Conservation (phyloP, 2,113 vertebrate genomes). For the Telmatochromis sp. region DNA sequence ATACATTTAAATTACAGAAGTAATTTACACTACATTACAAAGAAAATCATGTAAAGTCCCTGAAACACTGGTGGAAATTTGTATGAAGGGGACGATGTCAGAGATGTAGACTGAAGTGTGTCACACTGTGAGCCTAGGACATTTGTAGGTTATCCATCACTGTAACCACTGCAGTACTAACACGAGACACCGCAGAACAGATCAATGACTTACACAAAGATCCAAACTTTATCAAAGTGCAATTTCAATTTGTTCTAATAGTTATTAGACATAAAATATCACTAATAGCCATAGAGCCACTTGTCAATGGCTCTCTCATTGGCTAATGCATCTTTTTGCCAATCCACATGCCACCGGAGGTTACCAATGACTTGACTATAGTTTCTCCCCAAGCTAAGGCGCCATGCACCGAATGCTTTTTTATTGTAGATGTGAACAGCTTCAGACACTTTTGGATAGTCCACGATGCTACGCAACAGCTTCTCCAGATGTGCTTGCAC, state of each 20-base stretch:
- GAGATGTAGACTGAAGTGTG: not conserved
- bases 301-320: constrained; percentile 77
- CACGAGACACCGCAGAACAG: not conserved
- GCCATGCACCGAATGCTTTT: constrained; percentile 81
- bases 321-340: constrained; percentile 73
- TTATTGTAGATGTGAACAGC: constrained; percentile 84
- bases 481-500: constrained; percentile 73
- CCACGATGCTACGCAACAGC: constrained; percentile 74
- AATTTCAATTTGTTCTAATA: not conserved
- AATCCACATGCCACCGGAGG: constrained; percentile 91
- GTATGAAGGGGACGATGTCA: not conserved
- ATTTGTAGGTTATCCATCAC: not conserved
- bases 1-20: not conserved
- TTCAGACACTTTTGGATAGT: constrained; percentile 83
- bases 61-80: not conserved
- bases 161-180: not conserved
- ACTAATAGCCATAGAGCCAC: constrained; percentile 68
- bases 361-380: constrained; percentile 83
- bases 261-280: not conserved
- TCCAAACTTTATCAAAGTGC: not conserved
- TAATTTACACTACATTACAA: not conserved
- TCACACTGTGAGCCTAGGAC: not conserved
- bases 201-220: not conserved
- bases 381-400: constrained; percentile 73
- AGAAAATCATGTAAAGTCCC: not conserved